Conservation (phyloP, 2,888 invertebrate species). For the Girardia tigrina region DNA sequence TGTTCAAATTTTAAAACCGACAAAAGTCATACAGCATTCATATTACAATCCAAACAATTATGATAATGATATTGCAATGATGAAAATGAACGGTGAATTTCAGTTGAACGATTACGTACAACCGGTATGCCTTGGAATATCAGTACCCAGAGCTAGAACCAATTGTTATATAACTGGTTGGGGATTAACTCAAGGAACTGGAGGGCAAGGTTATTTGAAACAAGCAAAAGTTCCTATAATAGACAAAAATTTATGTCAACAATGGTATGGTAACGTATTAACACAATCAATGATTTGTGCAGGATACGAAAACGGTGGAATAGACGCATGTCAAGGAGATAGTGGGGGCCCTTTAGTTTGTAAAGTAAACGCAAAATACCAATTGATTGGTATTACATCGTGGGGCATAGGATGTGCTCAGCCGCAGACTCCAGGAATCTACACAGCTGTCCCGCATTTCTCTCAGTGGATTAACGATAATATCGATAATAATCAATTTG, state of each 20-base stretch:
- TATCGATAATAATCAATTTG: no score
- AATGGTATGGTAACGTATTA: constrained; percentile 5
- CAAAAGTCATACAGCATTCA: background rate
- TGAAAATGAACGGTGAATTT: background rate
- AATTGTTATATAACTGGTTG: background rate
- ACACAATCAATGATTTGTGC: constrained; percentile 2
- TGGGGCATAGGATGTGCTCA: constrained; percentile 9
- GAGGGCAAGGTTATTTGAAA: constrained; percentile 1
- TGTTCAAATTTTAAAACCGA: background rate
- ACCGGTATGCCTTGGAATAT: background rate
- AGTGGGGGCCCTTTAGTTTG: background rate
- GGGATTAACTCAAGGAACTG: background rate
- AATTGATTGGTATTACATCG: background rate
- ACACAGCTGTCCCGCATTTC: background rate
- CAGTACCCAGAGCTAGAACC: background rate
- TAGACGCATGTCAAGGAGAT: constrained; percentile 15
- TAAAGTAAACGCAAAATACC: background rate
- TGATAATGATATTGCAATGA: background rate
- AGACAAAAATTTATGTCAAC: background rate
- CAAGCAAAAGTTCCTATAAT: constrained; percentile 26
- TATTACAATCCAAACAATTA: background rate
- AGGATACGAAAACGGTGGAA: constrained; percentile 18
- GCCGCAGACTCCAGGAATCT: background rate
- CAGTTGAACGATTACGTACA: background rate
- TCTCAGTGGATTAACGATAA: background rate